phyloP scores from a whole-genome alignment of 2,888 invertebrate genomes.

The Adineta ricciae region DNA sequence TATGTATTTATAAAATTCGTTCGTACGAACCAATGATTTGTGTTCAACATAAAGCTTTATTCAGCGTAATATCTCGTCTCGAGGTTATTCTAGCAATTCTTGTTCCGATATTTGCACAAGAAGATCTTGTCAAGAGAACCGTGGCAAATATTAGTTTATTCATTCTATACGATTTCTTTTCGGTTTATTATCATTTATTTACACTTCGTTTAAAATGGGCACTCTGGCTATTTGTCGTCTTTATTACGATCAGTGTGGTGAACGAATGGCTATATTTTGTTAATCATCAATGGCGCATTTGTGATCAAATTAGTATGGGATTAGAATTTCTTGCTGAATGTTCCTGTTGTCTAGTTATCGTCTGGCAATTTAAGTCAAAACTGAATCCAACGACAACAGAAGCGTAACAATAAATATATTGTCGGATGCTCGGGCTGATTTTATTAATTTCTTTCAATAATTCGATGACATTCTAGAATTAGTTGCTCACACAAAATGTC shows the following conservation, averaged over 20 bases:
- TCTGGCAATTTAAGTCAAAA: not conserved
- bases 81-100: not conserved
- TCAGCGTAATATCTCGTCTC: not conserved
- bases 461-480: too few species aligned
- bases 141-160: not conserved
- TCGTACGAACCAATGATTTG: not conserved
- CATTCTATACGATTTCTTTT: not conserved
- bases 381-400: not conserved
- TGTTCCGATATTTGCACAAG: not conserved
- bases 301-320: not conserved
- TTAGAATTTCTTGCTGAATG: not conserved
- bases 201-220: slow-evolving; percentile 3
- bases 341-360: not conserved
- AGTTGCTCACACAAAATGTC: not conserved
- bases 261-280: slow-evolving; percentile 5
- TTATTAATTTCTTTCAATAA: too few species aligned
- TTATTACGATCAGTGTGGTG: not conserved
- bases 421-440: too few species aligned
- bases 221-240: not conserved
- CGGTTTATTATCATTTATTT: not conserved
- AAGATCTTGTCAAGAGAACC: not conserved
- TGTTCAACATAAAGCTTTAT: slow-evolving; percentile 5
- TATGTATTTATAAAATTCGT: slow-evolving; percentile 1
- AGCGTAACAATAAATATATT: not conserved
- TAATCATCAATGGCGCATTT: not conserved